A percentile compares a stretch with the other conserved stretches of the same genome.
phyloP scores from a whole-genome alignment of 2,888 invertebrate species.

The Lumbricus terrestris region DNA sequence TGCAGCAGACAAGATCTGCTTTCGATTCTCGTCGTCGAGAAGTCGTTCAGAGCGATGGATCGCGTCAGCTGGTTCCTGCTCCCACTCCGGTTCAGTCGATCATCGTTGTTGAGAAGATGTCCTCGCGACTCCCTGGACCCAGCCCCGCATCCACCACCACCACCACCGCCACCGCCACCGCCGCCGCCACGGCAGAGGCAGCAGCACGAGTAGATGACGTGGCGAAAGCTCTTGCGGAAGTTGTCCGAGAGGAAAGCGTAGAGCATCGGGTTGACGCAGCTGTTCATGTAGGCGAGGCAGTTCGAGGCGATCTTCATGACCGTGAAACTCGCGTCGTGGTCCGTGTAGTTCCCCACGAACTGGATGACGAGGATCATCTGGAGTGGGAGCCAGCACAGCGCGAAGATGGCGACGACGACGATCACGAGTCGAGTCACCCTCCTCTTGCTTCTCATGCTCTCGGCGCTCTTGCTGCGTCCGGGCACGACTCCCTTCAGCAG shows the following conservation, averaged over 20 bases:
- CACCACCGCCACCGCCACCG: too few species aligned
- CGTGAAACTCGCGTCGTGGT: slow-evolving; percentile 62
- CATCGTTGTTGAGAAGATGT: neutral
- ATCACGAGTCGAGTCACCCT: slow-evolving; percentile 89
- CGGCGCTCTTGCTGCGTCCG: neutral
- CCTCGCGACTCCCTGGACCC: neutral
- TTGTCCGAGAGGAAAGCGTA: slow-evolving; percentile 93
- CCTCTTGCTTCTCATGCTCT: slow-evolving; percentile 70
- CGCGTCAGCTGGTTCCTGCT: slow-evolving; percentile 8
- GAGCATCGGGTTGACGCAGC: slow-evolving; percentile 89
- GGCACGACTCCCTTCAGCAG: slow-evolving; percentile 12
- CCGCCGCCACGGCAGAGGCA: neutral
- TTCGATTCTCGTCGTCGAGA: neutral
- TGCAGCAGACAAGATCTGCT: neutral
- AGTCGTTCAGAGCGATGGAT: neutral
- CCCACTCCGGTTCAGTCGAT: neutral
- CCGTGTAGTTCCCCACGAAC: slow-evolving; percentile 74
- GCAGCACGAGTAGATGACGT: slow-evolving; percentile 13
- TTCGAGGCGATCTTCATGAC: slow-evolving; percentile 52
- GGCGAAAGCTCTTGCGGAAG: slow-evolving; percentile 81
- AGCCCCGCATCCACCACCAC: neutral
- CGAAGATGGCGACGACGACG: slow-evolving; percentile 86
- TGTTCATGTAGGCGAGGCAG: slow-evolving; percentile 80
- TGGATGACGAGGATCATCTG: slow-evolving; percentile 72
- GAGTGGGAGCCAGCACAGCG: slow-evolving; percentile 90